Percentiles rank a stretch among this genome's conserved stretches.
Conservation (phyloP, 2,797 vertebrate species). For the Molothrus aeneus region DNA sequence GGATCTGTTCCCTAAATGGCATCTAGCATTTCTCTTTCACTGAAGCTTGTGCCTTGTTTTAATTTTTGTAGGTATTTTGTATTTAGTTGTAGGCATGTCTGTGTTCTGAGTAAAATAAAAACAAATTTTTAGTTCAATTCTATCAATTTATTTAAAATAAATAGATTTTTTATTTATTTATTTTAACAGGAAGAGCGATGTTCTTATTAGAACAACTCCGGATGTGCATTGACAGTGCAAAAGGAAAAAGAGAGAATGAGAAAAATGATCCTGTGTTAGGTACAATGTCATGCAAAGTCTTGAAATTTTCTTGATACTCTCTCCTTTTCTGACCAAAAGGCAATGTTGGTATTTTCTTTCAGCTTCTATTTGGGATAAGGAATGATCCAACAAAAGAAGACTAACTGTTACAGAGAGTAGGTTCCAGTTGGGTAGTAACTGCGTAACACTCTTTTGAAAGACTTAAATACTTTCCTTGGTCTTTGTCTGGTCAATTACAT, state of each 20-base stretch:
- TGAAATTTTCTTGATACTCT: background rate
- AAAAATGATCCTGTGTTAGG: conserved; percentile 56
- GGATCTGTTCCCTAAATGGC: background rate
- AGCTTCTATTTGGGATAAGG: background rate
- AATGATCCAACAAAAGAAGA: background rate
- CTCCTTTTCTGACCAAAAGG: background rate
- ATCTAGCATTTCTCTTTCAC: background rate
- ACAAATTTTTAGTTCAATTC: background rate
- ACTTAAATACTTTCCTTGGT: background rate
- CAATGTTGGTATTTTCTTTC: background rate
- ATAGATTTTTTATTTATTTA: background rate
- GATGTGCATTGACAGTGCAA: conserved; percentile 85
- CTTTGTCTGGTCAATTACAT: background rate
- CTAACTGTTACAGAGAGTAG: background rate
- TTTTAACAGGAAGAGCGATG: conserved; percentile 84
- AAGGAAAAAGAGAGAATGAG: conserved; percentile 63
- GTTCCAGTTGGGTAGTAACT: background rate
- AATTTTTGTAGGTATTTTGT: background rate
- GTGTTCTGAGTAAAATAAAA: background rate
- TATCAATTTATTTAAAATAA: background rate
- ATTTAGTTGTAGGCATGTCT: background rate
- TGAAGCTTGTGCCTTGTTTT: background rate
- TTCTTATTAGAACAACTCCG: conserved; percentile 87
- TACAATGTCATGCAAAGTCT: conserved; percentile 20
- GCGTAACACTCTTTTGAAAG: background rate